phyloP scores from a whole-genome alignment of 2,888 invertebrate species.

The Ditylenchus weischeri region DNA sequence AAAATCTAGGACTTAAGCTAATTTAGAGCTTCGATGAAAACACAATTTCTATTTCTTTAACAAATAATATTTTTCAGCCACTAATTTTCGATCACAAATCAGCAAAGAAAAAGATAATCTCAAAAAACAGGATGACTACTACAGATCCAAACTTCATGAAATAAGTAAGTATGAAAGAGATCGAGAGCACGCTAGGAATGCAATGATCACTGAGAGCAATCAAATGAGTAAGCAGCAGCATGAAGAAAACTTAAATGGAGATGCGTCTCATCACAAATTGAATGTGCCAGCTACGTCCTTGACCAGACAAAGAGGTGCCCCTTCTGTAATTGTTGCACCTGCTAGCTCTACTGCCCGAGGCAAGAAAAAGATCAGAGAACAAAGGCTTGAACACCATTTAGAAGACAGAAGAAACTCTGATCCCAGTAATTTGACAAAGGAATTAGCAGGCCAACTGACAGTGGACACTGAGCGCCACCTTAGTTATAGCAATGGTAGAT shows the following conservation, averaged over 20 bases:
- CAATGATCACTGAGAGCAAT: constrained; percentile 29
- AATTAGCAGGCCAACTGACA: too few species aligned
- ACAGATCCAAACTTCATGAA: constrained; percentile 27
- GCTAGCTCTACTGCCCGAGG: not conserved
- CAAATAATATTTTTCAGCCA: not conserved
- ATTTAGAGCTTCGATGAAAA: not conserved
- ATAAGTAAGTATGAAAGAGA: constrained; percentile 27
- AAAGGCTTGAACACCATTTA: not conserved
- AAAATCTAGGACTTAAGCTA: too few species aligned
- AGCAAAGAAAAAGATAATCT: constrained; percentile 25
- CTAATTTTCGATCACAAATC: constrained; percentile 17
- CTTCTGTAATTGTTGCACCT: not conserved
- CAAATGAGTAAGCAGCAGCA: constrained; percentile 20
- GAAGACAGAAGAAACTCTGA: too few species aligned
- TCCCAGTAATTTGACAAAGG: too few species aligned
- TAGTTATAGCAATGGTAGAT: too few species aligned
- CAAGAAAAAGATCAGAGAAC: constrained; percentile 1
- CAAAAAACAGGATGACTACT: constrained; percentile 28
- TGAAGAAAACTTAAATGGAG: not conserved
- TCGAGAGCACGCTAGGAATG: constrained; percentile 29
- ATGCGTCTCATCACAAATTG: not conserved
- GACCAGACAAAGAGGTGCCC: not conserved
- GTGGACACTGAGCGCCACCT: too few species aligned
- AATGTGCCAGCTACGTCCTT: constrained; percentile 14
- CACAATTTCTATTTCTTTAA: constrained; percentile 5